Base-by-base conservation (phyloP, 1,140 invertebrate genomes). In the Drosophila tropicalis region DNA sequence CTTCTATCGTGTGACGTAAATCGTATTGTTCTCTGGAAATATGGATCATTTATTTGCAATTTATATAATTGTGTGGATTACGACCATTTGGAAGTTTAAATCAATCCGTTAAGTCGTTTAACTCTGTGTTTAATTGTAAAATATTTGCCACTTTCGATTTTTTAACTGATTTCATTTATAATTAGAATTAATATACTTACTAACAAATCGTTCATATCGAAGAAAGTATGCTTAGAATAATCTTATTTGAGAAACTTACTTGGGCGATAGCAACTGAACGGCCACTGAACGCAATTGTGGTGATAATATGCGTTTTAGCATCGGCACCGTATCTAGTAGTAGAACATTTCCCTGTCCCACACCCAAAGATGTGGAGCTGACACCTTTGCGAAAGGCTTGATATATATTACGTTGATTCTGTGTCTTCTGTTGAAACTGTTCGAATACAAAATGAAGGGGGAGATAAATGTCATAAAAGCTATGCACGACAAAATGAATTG, bases 251-350 rank as follows among this genome's bases (percentile, higher is more conserved):
- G 36, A 22, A 2, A 34, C 76, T 70, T 34, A 87, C 84, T 87
- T 87, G 9, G 69, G 70, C 0, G 84, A 89, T 61, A 92, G 57
- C 51, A 91, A 65, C 90, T 94, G 93, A 25, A 94, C 81, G 7
- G 94, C 94, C 77, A 98, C 96, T 2, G 97, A 96, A 62, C 97
- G 94, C 2, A 98, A 92, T 34, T 93, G 93, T 0, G 98, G 97
- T 62, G 95, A 94, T 12, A 98, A 93, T 56, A 98, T 94, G 55
- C 96, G 94, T 10, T 95, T 94, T 22, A 98, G 83, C 41, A 95
- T 93, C 4, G 97, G 96, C 19, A 97, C 81, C 3, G 96, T 90
- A 76, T 98, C 98, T 13, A 96, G 90, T 10, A 95, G 91, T 4
- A 97, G 92, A 3, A 92, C 92, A 34, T 78, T 90, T 25, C 93